Conservation (phyloP, 2,113 vertebrate species). For the Hydrolagus affinis region DNA sequence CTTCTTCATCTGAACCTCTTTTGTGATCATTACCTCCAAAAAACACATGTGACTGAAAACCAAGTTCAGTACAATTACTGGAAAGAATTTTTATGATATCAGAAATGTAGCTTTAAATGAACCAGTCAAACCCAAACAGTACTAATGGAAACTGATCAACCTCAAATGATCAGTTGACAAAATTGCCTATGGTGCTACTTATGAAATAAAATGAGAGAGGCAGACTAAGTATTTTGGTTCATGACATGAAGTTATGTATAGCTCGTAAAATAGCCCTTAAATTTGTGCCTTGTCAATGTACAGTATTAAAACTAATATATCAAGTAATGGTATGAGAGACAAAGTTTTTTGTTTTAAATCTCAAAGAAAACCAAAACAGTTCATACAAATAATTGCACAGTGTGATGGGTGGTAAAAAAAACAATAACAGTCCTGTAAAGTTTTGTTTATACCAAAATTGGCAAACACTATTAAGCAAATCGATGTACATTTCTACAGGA, state of each 20-base stretch:
- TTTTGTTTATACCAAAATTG: constrained; percentile 10
- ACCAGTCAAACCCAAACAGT: neutral
- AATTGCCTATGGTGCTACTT: neutral
- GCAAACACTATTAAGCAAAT: neutral
- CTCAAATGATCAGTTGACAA: neutral
- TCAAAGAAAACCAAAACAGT: neutral
- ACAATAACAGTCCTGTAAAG: neutral
- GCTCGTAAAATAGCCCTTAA: constrained; percentile 28
- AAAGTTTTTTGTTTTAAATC: neutral
- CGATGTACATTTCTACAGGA: neutral
- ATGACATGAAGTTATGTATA: neutral
- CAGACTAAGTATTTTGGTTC: neutral
- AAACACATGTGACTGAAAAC: neutral
- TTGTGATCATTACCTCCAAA: neutral
- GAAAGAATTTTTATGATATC: neutral
- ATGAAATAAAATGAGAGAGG: constrained; percentile 14
- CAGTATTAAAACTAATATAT: constrained; percentile 3
- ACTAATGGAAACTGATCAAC: neutral
- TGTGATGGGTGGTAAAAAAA: neutral
- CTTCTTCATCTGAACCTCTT: too few species aligned
- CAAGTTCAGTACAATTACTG: neutral
- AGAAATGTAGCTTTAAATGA: neutral
- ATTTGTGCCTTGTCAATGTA: constrained; percentile 6
- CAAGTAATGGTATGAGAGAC: neutral
- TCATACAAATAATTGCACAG: neutral